Base-by-base conservation (phyloP, 2,797 vertebrate species). In the Linurgus olivaceus region DNA sequence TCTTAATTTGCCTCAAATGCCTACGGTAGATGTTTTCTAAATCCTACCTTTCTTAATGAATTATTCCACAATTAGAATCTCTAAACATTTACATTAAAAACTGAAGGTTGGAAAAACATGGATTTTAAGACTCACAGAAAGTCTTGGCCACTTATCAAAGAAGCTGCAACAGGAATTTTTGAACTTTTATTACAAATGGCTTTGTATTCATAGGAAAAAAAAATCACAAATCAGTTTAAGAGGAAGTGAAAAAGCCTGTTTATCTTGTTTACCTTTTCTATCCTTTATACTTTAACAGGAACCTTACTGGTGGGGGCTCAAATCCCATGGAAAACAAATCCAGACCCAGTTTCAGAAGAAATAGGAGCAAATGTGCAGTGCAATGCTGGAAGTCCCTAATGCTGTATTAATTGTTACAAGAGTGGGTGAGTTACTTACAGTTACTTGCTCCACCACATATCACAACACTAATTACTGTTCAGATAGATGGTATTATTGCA, bases 201-300 rank as follows among this genome's bases (percentile, higher is more conserved):
- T 80, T 66, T 61, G 17, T 40, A 33, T 26, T 70, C 3, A 4
- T 28, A 59, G 40, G 48, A 45, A 76, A 45, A 76, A 76, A 82
- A 58, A 72, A 29, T 10, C 11, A 67, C 17, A 52, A 44, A 50
- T 51, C 1, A 19, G 2, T 65, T 63, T 38, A 20, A 62, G 51
- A 74, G 44, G 4, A 11, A 5, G 5, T 16, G 3, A 26, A 72
- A 9, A 7, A 16, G 1, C 1, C 5, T 0, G 0, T 38, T 78
- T 40, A 26, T 61, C 4, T 62, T 74, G 1, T 17, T 75, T 90
- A 20, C 19, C 5, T 40, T 82, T 52, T 9, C 7, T 65, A 66
- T 35, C 4, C 9, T 66, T 66, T 37, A 18, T 29, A 15, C 8
- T 66, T 50, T 20, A 45, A 57, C 3, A 10, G 11, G 5, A 73